These are phyloP conservation scores for Myocastor coypus DNA, from an alignment of 2,113 vertebrate species.

Conservation along the genomic window DNA sequence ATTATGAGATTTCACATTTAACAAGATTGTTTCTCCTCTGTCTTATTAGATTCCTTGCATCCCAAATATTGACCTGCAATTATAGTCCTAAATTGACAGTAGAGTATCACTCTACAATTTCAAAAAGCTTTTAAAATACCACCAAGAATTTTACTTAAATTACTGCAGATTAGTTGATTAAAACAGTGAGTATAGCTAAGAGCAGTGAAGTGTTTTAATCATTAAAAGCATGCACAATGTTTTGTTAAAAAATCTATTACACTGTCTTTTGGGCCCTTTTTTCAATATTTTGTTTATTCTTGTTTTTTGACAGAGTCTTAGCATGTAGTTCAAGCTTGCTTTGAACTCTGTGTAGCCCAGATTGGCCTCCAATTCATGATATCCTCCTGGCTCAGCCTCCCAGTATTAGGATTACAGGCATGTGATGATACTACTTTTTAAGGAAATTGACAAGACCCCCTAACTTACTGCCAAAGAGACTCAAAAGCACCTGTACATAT, in stretches of 20 bases:
- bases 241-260: conserved; percentile 12
- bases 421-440: not conserved
- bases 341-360: not conserved
- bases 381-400: not conserved
- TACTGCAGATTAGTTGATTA: not conserved
- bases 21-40: not conserved
- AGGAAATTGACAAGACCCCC: not conserved
- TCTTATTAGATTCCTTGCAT: not conserved
- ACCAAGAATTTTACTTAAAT: conserved; percentile 3
- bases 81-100: not conserved
- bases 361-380: not conserved
- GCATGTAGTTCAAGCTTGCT: not conserved
- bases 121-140: conserved; percentile 1
- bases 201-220: not conserved
- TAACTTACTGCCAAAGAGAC: conserved; percentile 48
- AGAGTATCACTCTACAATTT: not conserved
- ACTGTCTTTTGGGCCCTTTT: not conserved
- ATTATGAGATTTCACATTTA: not conserved
- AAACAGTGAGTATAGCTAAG: not conserved
- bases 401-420: not conserved
- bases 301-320: not conserved
- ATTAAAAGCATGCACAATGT: not conserved
- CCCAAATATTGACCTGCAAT: not conserved
- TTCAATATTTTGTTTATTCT: not conserved
- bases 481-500: not conserved